A percentile compares a stretch with the other conserved stretches of the same genome.
Conservation (phyloP, 1,140 invertebrate species). For the Conus betulinus region DNA sequence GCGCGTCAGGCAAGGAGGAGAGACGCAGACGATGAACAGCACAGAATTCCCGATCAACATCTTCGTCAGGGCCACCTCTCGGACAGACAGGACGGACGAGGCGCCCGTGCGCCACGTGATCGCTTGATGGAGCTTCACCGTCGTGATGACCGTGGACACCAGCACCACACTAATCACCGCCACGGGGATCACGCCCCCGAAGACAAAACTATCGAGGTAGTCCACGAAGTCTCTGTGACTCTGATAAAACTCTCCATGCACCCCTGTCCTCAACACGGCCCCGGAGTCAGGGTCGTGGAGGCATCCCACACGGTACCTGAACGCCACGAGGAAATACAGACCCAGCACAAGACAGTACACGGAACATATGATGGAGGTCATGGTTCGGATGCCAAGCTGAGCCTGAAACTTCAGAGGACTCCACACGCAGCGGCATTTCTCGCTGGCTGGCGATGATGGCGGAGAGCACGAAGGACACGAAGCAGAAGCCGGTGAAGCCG, state of each 20-base stretch:
- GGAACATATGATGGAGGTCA: background rate
- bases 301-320: background rate
- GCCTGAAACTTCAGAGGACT: background rate
- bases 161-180: background rate
- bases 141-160: background rate
- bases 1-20: background rate
- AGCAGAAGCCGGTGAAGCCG: background rate
- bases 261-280: background rate
- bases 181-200: background rate
- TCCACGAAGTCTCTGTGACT: background rate
- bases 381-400: background rate
- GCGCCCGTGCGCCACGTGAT: background rate
- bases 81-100: background rate
- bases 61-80: background rate
- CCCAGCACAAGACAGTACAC: background rate
- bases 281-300: background rate
- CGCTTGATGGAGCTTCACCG: background rate
- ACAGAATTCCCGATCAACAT: background rate
- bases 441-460: background rate
- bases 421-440: background rate
- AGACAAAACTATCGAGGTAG: background rate
- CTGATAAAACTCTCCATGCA: background rate
- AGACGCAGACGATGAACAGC: constrained; percentile 1
- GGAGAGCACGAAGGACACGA: background rate
- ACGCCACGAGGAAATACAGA: background rate